Evolutionary conservation across 1,140 invertebrate genomes (phyloP).

Genomic region (Trinorchestia longiramus): DNA sequence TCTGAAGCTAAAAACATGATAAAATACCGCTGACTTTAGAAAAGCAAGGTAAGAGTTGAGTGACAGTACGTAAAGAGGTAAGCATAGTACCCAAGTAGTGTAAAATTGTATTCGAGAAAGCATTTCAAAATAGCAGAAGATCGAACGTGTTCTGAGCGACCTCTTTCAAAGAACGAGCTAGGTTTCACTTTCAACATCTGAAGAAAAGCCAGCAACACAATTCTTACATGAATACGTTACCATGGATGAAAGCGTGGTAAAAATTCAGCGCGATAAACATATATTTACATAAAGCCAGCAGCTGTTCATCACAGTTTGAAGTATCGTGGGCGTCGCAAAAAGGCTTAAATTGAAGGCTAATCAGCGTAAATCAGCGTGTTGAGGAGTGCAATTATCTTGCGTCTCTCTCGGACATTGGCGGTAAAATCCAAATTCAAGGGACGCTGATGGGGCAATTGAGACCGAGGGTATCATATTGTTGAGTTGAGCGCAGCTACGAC

Average conservation of each 20-base stretch:
- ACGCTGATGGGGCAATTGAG: neutral
- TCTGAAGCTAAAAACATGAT: neutral
- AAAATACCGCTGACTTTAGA: neutral
- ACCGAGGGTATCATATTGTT: neutral
- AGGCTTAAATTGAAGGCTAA: neutral
- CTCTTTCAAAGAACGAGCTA: neutral
- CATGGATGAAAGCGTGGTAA: neutral
- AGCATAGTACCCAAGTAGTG: neutral
- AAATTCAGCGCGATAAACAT: neutral
- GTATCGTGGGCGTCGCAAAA: neutral
- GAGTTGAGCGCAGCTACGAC: neutral
- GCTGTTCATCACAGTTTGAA: neutral
- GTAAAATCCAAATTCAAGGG: neutral
- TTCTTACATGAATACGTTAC: neutral
- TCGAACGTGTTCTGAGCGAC: neutral
- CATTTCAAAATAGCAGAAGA: neutral
- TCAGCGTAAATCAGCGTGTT: neutral
- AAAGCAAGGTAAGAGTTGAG: neutral
- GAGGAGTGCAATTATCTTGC: neutral
- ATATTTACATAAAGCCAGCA: neutral
- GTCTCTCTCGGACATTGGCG: neutral
- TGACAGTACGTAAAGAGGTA: neutral
- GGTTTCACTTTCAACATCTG: neutral
- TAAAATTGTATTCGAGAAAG: neutral
- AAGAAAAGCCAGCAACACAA: neutral